Conservation (phyloP, 2,888 invertebrate species). For the Subacronicta megacephala region DNA sequence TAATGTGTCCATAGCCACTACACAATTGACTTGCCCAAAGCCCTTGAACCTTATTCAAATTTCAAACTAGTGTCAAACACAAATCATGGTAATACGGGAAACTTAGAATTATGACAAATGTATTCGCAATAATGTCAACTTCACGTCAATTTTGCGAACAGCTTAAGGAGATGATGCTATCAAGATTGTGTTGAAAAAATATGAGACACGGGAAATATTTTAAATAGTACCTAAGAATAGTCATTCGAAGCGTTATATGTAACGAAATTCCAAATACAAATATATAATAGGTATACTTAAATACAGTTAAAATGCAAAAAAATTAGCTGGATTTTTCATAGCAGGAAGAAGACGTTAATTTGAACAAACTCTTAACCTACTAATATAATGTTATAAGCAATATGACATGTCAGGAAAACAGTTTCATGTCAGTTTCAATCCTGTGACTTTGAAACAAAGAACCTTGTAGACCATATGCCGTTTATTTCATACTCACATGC, state of each 20-base stretch:
- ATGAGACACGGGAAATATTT: too few relatives aligned
- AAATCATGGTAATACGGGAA: conserved; percentile 3
- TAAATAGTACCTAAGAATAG: too few relatives aligned
- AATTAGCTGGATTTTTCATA: too few relatives aligned
- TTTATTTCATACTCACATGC: too few relatives aligned
- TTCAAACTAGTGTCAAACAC: conserved; percentile 11
- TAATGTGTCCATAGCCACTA: background rate
- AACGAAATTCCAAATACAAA: too few relatives aligned
- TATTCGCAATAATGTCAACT: conserved; percentile 29
- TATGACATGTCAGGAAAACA: conserved; percentile 31
- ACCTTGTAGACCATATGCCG: too few relatives aligned
- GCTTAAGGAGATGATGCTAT: conserved; percentile 24
- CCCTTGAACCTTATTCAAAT: conserved; percentile 10
- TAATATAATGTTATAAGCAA: conserved; percentile 38
- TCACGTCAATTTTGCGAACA: conserved; percentile 1
- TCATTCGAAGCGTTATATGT: too few relatives aligned
- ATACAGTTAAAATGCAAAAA: too few relatives aligned
- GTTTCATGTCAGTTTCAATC: too few relatives aligned
- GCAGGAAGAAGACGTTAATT: conserved; percentile 3
- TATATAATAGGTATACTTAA: too few relatives aligned
- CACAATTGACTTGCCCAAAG: conserved; percentile 13
- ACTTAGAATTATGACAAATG: conserved; percentile 19
- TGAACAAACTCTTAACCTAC: conserved; percentile 1
- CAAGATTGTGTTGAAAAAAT: background rate
- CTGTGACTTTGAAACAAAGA: too few relatives aligned